Percentiles rank a stretch among this genome's conserved stretches.
phyloP scores from a whole-genome alignment of 2,888 invertebrate species.

The Alloscopus bannaensis region DNA sequence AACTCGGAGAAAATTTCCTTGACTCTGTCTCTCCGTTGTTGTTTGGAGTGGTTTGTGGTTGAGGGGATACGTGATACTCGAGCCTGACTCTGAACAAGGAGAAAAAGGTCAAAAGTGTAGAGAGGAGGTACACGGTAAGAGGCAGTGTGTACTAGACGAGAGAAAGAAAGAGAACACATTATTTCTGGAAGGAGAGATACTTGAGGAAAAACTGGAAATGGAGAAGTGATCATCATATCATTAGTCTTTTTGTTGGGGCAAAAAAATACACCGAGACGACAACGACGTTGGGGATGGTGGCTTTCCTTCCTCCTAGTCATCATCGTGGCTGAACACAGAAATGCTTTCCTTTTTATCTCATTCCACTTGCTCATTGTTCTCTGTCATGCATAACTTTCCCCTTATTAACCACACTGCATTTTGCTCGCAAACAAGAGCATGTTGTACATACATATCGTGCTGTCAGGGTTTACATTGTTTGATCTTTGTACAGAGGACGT shows the following conservation, averaged over 20 bases:
- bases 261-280: constrained; percentile 14
- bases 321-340: constrained; percentile 15
- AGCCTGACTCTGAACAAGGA: background rate
- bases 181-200: constrained; percentile 26
- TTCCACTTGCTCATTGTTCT: background rate
- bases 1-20: too few relatives aligned
- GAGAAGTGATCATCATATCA: constrained; percentile 59
- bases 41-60: too few relatives aligned
- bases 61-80: constrained; percentile 12
- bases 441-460: constrained; percentile 29
- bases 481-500: constrained; percentile 31
- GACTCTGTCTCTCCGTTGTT: too few relatives aligned
- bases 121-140: too few relatives aligned
- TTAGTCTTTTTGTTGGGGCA: constrained; percentile 62
- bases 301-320: background rate
- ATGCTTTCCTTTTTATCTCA: constrained; percentile 11
- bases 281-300: background rate
- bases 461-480: constrained; percentile 24
- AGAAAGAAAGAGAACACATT: constrained; percentile 24
- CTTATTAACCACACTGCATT: background rate
- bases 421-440: constrained; percentile 29
- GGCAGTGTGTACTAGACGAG: too few relatives aligned
- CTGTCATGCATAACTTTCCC: background rate
- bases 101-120: background rate
- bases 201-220: constrained; percentile 51